phyloP scores from a whole-genome alignment of 1,140 invertebrate species.

The Dolichoris vasculosae region DNA sequence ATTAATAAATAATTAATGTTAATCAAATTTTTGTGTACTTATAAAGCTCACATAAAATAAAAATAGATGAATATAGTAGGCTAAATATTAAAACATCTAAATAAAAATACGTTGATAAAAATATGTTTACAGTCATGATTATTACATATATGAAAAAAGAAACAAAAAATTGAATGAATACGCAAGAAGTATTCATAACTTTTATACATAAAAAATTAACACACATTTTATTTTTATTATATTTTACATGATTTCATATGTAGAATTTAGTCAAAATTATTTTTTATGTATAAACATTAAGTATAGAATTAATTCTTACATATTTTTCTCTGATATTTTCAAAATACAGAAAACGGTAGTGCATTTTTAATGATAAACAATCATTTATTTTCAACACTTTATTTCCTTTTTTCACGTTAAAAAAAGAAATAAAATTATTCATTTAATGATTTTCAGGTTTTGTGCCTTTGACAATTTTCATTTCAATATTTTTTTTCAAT shows the following conservation, averaged over 20 bases:
- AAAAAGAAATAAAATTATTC: constrained; percentile 28
- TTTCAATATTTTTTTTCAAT: constrained; percentile 26
- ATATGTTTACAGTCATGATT: background rate
- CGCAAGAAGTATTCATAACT: constrained; percentile 39
- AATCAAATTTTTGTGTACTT: background rate
- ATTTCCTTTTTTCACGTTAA: background rate
- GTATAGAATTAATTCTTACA: constrained; percentile 44
- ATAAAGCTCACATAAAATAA: background rate
- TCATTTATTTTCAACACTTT: constrained; percentile 28
- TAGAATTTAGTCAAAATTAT: constrained; percentile 9
- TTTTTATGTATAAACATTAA: constrained; percentile 51
- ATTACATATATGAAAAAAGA: constrained; percentile 12
- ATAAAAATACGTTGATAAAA: constrained; percentile 36
- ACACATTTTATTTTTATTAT: constrained; percentile 20
- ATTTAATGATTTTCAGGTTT: constrained; percentile 27
- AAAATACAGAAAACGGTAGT: constrained; percentile 36
- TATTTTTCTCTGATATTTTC: constrained; percentile 38
- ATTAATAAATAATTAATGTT: too few relatives aligned
- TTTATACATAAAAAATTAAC: constrained; percentile 38
- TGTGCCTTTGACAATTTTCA: constrained; percentile 36
- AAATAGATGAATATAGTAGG: background rate
- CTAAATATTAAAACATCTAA: background rate
- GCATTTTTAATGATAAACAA: constrained; percentile 23
- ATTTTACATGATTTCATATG: constrained; percentile 24
- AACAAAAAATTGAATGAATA: constrained; percentile 24